These are phyloP conservation scores for Megalopta genalis DNA, from an alignment of 1,140 invertebrate species.

Conservation along the genomic window DNA sequence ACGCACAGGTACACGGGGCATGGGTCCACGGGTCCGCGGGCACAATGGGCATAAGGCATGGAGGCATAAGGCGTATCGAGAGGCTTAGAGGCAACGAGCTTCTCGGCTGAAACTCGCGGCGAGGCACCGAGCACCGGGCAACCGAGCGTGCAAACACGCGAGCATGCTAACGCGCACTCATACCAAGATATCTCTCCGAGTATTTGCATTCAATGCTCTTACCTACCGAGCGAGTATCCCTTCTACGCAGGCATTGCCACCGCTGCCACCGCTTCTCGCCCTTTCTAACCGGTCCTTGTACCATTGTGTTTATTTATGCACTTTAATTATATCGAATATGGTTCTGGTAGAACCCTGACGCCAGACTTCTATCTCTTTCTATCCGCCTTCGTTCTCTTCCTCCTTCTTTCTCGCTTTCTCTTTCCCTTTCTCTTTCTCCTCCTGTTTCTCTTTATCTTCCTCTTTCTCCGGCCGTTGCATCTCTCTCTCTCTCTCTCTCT, in stretches of 20 bases:
- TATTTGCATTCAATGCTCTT: conserved; percentile 77
- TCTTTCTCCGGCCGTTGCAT: too few species aligned
- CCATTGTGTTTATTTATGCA: conserved; percentile 77
- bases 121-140: conserved; percentile 11
- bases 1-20: too few species aligned
- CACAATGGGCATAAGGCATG: background rate
- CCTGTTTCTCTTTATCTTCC: background rate
- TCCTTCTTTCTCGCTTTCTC: background rate
- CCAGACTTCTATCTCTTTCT: background rate
- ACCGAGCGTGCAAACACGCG: conserved; percentile 21
- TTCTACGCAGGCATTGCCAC: conserved; percentile 30
- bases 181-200: conserved; percentile 44
- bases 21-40: too few species aligned
- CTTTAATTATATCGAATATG: conserved; percentile 78
- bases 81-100: background rate
- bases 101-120: conserved; percentile 5
- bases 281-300: conserved; percentile 62
- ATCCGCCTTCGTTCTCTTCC: too few species aligned
- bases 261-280: conserved; percentile 26
- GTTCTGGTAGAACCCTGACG: conserved; percentile 46
- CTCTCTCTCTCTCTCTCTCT: too few species aligned
- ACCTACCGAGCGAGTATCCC: conserved; percentile 64
- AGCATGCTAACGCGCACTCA: conserved; percentile 50
- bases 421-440: background rate
- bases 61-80: background rate